These are phyloP conservation scores for Leptinotarsa tumamoca DNA, from an alignment of 2,888 invertebrate genomes.

Conservation along the genomic window DNA sequence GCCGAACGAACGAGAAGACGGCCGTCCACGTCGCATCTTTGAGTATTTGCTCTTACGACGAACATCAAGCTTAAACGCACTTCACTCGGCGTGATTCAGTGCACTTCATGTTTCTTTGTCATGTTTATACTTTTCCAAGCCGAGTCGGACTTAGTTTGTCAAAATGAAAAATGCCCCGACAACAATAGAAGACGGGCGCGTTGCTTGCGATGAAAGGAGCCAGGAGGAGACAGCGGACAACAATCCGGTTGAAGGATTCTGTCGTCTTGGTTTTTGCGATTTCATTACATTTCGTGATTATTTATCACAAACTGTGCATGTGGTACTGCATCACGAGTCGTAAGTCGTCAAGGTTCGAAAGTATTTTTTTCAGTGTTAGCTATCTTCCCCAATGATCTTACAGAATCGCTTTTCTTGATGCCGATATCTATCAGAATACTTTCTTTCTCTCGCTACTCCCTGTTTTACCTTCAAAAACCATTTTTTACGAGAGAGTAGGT, in stretches of 20 bases:
- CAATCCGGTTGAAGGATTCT: not conserved
- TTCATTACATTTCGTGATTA: not conserved
- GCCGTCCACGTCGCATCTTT: slow-evolving; percentile 31
- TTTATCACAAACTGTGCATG: not conserved
- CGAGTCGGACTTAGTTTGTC: slow-evolving; percentile 57
- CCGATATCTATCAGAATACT: too few relatives aligned
- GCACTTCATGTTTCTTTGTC: slow-evolving; percentile 58
- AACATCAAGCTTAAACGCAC: slow-evolving; percentile 41
- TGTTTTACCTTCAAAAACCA: too few relatives aligned
- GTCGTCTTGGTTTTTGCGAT: not conserved
- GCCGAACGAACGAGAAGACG: slow-evolving; percentile 43
- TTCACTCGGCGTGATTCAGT: slow-evolving; percentile 56
- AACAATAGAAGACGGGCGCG: slow-evolving; percentile 32
- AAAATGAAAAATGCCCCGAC: slow-evolving; percentile 40
- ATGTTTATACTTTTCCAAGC: slow-evolving; percentile 58
- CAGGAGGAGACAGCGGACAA: not conserved
- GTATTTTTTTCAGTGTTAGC: too few relatives aligned
- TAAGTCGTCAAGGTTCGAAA: too few relatives aligned
- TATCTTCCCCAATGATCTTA: too few relatives aligned
- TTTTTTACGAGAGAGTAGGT: too few relatives aligned
- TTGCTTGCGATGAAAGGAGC: slow-evolving; percentile 25
- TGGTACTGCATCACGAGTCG: not conserved
- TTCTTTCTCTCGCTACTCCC: too few relatives aligned
- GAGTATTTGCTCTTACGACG: slow-evolving; percentile 39
- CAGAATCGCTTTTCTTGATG: too few relatives aligned